phyloP scores from a whole-genome alignment of 2,113 vertebrate genomes.

The Ardeotis arabs region DNA sequence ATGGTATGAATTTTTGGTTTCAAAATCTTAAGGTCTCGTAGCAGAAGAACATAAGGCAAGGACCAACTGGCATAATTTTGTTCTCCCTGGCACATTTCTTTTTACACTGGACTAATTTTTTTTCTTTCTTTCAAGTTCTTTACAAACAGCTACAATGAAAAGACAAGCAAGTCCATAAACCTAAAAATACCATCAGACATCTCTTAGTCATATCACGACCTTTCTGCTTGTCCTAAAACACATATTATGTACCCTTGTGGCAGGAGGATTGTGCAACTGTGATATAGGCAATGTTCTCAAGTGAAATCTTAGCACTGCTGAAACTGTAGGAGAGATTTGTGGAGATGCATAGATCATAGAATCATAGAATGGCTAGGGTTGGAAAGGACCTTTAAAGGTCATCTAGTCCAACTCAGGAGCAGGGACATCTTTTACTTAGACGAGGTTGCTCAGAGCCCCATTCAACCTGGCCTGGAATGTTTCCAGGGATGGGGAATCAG shows the following conservation, averaged over 20 bases:
- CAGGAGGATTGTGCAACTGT: not conserved
- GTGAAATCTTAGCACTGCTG: not conserved
- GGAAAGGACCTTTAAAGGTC: no score
- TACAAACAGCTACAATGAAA: not conserved
- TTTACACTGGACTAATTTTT: not conserved
- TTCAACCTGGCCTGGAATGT: no score
- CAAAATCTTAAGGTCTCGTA: not conserved
- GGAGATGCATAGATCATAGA: not conserved
- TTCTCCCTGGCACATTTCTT: not conserved
- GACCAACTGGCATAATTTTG: conserved; percentile 10
- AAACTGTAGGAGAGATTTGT: not conserved
- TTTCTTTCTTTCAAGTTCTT: not conserved
- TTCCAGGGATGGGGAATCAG: no score
- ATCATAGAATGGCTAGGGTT: no score
- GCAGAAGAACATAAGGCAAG: conserved; percentile 23
- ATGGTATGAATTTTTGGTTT: not conserved
- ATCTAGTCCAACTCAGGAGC: no score
- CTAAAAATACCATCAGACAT: not conserved
- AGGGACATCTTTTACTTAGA: no score
- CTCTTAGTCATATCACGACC: not conserved
- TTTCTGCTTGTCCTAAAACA: not conserved
- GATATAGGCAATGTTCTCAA: not conserved
- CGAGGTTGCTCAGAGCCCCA: no score
- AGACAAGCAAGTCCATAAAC: not conserved
- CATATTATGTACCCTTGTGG: not conserved